Evolutionary conservation across 1,140 invertebrate species (phyloP).

Genomic region (Papilio aristodemus): DNA sequence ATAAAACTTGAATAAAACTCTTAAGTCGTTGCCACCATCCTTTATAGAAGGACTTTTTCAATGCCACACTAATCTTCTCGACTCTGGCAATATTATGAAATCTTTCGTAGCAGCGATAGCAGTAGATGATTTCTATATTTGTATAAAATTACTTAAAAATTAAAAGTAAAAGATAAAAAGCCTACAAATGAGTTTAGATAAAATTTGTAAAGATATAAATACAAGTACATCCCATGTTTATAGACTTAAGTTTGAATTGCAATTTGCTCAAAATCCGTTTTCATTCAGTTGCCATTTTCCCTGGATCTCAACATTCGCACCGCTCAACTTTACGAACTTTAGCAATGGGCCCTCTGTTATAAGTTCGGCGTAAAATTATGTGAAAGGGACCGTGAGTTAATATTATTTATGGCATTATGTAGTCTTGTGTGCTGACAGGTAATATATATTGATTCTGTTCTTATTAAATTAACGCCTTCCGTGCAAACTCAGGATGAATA

Average conservation of each 20-base stretch:
- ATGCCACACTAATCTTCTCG: not conserved
- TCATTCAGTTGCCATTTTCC: not conserved
- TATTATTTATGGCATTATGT: constrained; percentile 15
- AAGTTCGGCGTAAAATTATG: constrained; percentile 19
- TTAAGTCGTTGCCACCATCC: constrained; percentile 11
- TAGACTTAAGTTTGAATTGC: not conserved
- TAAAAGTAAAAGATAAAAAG: too few species aligned
- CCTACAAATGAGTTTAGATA: too few species aligned
- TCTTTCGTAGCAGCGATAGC: not conserved
- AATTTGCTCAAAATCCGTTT: not conserved
- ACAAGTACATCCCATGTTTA: too few species aligned
- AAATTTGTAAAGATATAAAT: too few species aligned
- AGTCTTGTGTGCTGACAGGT: not conserved
- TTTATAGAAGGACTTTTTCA: constrained; percentile 6
- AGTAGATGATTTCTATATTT: not conserved
- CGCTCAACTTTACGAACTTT: constrained; percentile 12
- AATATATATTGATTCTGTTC: constrained; percentile 13
- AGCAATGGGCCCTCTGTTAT: not conserved
- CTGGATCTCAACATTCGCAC: not conserved
- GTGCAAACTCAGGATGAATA: not conserved
- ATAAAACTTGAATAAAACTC: constrained; percentile 28
- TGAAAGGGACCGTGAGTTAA: constrained; percentile 16
- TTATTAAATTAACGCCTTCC: not conserved
- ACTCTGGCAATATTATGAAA: constrained; percentile 11
- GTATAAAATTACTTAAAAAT: not conserved